phyloP scores from a whole-genome alignment of 2,888 invertebrate genomes.

The Lochmaea crataegi region DNA sequence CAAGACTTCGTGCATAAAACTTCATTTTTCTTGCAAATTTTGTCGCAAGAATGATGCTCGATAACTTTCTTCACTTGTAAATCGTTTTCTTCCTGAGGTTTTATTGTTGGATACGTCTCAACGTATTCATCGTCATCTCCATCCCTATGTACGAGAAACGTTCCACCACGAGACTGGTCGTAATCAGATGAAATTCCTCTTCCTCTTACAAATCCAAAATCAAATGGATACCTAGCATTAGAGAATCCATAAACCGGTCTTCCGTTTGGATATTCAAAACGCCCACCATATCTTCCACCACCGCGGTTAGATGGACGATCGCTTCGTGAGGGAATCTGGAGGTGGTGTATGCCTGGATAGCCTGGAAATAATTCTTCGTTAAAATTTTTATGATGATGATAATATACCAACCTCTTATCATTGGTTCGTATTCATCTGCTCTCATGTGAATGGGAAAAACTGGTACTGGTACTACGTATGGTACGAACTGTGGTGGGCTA shows the following conservation, averaged over 20 bases:
- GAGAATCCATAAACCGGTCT: slow-evolving; percentile 51
- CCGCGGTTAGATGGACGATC: slow-evolving; percentile 41
- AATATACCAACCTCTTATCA: slow-evolving; percentile 24
- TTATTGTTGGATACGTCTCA: slow-evolving; percentile 41
- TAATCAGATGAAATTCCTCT: slow-evolving; percentile 49
- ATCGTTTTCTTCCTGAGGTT: slow-evolving; percentile 48
- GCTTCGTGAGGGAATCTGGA: slow-evolving; percentile 39
- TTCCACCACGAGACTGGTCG: slow-evolving; percentile 29
- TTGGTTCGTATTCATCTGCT: slow-evolving; percentile 27
- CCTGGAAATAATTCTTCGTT: slow-evolving; percentile 26
- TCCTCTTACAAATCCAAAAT: slow-evolving; percentile 55
- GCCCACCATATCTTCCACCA: slow-evolving; percentile 59
- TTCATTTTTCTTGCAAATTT: slow-evolving; percentile 65
- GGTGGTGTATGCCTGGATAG: slow-evolving; percentile 40
- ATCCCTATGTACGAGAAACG: slow-evolving; percentile 39
- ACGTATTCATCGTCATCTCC: slow-evolving; percentile 40
- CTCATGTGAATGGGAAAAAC: slow-evolving; percentile 32
- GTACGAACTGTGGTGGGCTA: slow-evolving; percentile 30
- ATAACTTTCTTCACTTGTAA: slow-evolving; percentile 37
- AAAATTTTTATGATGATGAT: slow-evolving; percentile 43
- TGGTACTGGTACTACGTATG: slow-evolving; percentile 25
- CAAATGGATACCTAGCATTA: slow-evolving; percentile 51
- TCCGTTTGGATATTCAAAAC: slow-evolving; percentile 58
- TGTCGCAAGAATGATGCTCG: slow-evolving; percentile 59
- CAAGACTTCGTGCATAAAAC: slow-evolving; percentile 73